Conservation (phyloP, 2,888 invertebrate genomes). For the Agriopis aurantiaria region DNA sequence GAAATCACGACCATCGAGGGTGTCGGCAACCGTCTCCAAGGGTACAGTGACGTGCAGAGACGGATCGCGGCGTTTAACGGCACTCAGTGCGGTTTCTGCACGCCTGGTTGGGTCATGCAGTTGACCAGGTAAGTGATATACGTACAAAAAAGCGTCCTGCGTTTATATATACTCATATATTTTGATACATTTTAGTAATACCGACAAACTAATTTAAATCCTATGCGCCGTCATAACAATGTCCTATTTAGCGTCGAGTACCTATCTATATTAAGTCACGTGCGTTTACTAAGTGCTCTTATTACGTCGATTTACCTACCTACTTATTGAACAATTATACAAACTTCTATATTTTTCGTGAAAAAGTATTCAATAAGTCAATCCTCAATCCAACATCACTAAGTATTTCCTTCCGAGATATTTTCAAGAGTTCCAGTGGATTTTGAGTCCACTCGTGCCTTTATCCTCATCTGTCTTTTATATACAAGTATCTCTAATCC, state of each 20-base stretch:
- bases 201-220: too few relatives aligned
- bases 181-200: too few relatives aligned
- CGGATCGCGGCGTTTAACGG: conserved; percentile 87
- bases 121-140: conserved; percentile 84
- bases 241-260: too few relatives aligned
- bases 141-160: too few relatives aligned
- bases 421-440: background rate
- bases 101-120: conserved; percentile 92
- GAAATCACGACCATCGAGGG: conserved; percentile 91
- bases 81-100: conserved; percentile 91
- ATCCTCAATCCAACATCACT: background rate
- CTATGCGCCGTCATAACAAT: too few relatives aligned
- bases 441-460: background rate
- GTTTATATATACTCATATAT: too few relatives aligned
- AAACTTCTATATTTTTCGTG: background rate
- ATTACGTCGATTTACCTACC: too few relatives aligned
- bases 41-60: conserved; percentile 89
- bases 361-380: background rate
- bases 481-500: conserved; percentile 63
- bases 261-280: too few relatives aligned
- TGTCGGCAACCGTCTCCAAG: conserved; percentile 86
- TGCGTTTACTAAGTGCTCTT: too few relatives aligned
- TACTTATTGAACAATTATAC: too few relatives aligned
- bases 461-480: conserved; percentile 31
- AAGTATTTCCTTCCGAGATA: background rate